Evolutionary conservation across 35 echinoderm and acorn worm genomes (phyloP).

Genomic region (Amphiura filiformis): DNA sequence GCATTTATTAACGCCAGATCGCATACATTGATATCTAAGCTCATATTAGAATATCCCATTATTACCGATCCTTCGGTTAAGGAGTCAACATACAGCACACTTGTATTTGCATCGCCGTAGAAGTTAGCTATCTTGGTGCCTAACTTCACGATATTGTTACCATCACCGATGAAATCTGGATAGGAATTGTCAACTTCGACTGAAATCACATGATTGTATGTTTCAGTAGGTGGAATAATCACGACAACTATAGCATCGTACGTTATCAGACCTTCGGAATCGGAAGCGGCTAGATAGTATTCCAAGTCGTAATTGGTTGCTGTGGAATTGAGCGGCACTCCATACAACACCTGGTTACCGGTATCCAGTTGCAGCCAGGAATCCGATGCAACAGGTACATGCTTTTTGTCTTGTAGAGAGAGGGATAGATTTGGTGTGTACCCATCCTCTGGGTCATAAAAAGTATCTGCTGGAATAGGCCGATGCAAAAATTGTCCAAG

Average conservation of each 20-base stretch:
- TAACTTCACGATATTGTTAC: conserved; percentile 27
- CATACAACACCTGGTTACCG: conserved; percentile 23
- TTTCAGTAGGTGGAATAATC: neutral
- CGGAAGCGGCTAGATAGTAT: conserved; percentile 34
- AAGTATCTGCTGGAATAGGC: conserved; percentile 48
- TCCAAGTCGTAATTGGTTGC: neutral
- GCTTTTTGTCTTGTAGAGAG: conserved; percentile 2
- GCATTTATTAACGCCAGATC: conserved; percentile 22
- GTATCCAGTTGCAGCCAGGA: conserved; percentile 40
- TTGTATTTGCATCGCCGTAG: conserved; percentile 12
- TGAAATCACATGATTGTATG: conserved; percentile 35
- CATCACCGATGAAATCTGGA: conserved; percentile 30
- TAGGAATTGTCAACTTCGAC: conserved; percentile 37
- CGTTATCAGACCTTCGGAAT: conserved; percentile 27
- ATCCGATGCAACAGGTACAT: conserved; percentile 8
- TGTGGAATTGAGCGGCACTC: conserved; percentile 27
- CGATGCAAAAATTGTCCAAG: conserved; percentile 37
- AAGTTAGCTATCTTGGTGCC: conserved; percentile 22
- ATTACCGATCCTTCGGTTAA: conserved; percentile 46
- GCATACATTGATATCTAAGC: conserved; percentile 11
- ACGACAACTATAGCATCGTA: conserved; percentile 51
- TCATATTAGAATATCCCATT: conserved; percentile 42
- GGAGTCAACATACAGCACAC: conserved; percentile 31
- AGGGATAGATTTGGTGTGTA: conserved; percentile 27
- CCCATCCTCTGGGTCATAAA: conserved; percentile 53